Evolutionary conservation across 2,888 invertebrate species (phyloP), one percentile per base, ranked within the genome.

Genomic region (Tenthredo livida): DNA sequence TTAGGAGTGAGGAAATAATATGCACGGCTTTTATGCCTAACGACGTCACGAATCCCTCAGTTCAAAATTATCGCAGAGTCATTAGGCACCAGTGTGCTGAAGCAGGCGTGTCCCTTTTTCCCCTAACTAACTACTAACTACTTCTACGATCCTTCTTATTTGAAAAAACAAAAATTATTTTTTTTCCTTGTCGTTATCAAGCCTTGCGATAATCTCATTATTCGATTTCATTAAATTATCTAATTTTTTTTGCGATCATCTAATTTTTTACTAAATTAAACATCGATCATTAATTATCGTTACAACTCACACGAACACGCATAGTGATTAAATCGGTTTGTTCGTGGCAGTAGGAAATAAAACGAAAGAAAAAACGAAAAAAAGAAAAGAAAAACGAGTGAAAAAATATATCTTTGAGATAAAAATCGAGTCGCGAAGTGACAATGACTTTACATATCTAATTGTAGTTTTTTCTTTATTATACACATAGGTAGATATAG

Each of bases 21-120:
- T 61, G 25, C 61, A 12, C 25, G 21, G 21, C 10, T 21, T 25
- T 25, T 25, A 61, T 29, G 67, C 67, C 67, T 33, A 67, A 67
- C 67, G 67, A 67, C 43, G 9, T 73, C 43, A 73, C 40, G 73
- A 73, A 73, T 43, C n/a, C 43, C 73, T 73, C 21, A 21, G 73
- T 17, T 33, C 17, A 33, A 73, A 73, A 73, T 73, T 73, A 73
- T 73, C 73, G 43, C 67, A 33, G 73, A 73, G 73, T 73, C 73
- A 73, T 73, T 73, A 73, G 73, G 73, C 43, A 73, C 73, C 40
- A 40, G 21, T 40, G 67, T 29, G 21, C 21, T 21, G 67, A 4
- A 33, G 15, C 67, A 67, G 73, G 43, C 73, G 43, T 73, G 73
- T 73, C 73, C 73, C 67, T 67, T 73, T 21, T 43, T 10, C 21